Percentiles rank a stretch among this genome's conserved stretches.
Evolutionary conservation across 2,797 vertebrate genomes (phyloP).

Genomic region (Xenopus petersii): DNA sequence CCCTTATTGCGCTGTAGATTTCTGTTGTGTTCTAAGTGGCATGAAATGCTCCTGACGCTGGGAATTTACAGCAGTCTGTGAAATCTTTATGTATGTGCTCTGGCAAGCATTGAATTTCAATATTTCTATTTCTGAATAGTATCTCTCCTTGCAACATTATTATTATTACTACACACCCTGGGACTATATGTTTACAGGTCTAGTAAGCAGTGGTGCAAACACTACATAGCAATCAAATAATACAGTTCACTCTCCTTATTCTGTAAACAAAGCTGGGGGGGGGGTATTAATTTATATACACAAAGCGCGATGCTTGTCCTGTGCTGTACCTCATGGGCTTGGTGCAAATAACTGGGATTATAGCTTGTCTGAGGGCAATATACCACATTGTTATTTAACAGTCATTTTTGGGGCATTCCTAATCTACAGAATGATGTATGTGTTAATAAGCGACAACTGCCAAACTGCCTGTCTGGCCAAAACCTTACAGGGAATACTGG

Average conservation of each 20-base stretch:
- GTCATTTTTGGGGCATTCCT: too few species aligned
- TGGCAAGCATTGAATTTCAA: conserved; percentile 12
- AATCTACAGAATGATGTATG: too few species aligned
- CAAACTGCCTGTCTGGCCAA: too few species aligned
- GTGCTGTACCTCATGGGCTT: not conserved
- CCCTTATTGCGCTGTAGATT: conserved; percentile 1
- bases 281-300: not conserved
- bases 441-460: too few species aligned
- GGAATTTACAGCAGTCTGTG: not conserved
- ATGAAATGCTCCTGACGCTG: not conserved
- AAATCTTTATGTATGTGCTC: conserved; percentile 8
- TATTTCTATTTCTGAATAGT: conserved; percentile 1
- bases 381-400: too few species aligned
- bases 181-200: conserved; percentile 53
- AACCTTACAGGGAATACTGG: too few species aligned
- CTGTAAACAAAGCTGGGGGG: conserved; percentile 11
- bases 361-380: not conserved
- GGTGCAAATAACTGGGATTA: not conserved
- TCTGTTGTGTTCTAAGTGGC: not conserved
- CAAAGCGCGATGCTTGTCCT: not conserved
- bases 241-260: conserved; percentile 1
- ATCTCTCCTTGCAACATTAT: conserved; percentile 58
- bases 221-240: conserved; percentile 7
- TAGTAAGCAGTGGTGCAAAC: conserved; percentile 36
- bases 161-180: conserved; percentile 37